These are phyloP conservation scores for Malurus elegans DNA, from an alignment of 2,113 vertebrate genomes.

Conservation along the genomic window DNA sequence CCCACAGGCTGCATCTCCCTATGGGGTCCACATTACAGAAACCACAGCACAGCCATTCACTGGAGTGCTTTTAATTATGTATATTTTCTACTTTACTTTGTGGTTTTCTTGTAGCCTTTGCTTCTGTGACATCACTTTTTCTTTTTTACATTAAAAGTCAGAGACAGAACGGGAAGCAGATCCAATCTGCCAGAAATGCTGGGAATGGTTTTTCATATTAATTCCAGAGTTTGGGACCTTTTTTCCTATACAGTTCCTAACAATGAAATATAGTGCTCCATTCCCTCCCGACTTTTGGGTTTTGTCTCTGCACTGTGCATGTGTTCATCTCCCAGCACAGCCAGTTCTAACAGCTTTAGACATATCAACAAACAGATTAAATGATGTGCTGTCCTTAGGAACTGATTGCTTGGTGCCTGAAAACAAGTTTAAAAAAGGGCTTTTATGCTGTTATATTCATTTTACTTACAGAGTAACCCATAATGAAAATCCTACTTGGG, in stretches of 20 bases:
- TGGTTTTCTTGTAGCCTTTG: constrained; percentile 24
- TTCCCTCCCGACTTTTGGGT: not conserved
- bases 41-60: not conserved
- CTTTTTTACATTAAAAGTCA: not conserved
- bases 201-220: not conserved
- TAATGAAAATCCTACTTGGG: not conserved
- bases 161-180: not conserved
- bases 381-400: not conserved
- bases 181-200: not conserved
- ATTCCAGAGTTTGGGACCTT: not conserved
- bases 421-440: too few species aligned
- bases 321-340: not conserved
- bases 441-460: not conserved
- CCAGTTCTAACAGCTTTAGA: not conserved
- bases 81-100: not conserved
- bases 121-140: constrained; percentile 23
- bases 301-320: not conserved
- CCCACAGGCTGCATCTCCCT: not conserved
- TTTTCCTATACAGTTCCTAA: not conserved
- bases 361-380: not conserved
- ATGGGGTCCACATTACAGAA: constrained; percentile 2
- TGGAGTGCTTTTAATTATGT: constrained; percentile 27
- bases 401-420: not conserved
- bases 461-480: not conserved
- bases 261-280: not conserved